Base-by-base conservation (phyloP, 2,888 invertebrate species). In the Chrysolina americana region DNA sequence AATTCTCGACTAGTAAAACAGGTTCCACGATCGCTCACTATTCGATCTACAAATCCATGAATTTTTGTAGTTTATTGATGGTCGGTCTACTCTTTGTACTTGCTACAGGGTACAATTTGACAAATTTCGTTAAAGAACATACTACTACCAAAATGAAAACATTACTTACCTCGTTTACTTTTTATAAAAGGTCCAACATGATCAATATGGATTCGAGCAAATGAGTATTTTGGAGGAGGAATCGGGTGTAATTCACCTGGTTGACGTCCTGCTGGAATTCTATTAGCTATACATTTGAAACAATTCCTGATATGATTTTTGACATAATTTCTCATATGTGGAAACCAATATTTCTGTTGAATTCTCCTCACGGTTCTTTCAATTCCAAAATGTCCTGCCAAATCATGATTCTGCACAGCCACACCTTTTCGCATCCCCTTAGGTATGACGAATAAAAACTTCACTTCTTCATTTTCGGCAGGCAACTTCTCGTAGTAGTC, bases 1-100 rank as follows among this genome's bases (percentile, higher is more conserved):
- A 69, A 69, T 19, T 59, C 63, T 15, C 19, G 10, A 13, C 53
- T 50, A 0, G 68, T 76, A 66, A 76, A 77, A 15, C 59, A 65
- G 13, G 62, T 73, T 23, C 75, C 73, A 13, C 81, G 71, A 63
- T 83, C 83, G 53, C 71, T 76, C 9, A 83, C 76, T 15, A 81
- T 77, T 41, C 74, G 69, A 10, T 44, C 44, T 3, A 81, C 11
- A 28, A 53, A n/a, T 76, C 53, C 0, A 80, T 73, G 59, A 82
- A 75, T 0, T 79, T 62, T 50, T 77, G 59, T 68, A 28, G 65
- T 68, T 71, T 9, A 71, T 78, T 47, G 74, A n/a, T n/a, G n/a
- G n/a, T n/a, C n/a, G n/a, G n/a, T n/a, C n/a, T n/a, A n/a, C n/a
- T n/a, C n/a, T n/a, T n/a, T n/a, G n/a, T n/a, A n/a, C n/a, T n/a